These are phyloP conservation scores for Macrophya alboannulata DNA, from an alignment of 2,888 invertebrate species.

Conservation along the genomic window DNA sequence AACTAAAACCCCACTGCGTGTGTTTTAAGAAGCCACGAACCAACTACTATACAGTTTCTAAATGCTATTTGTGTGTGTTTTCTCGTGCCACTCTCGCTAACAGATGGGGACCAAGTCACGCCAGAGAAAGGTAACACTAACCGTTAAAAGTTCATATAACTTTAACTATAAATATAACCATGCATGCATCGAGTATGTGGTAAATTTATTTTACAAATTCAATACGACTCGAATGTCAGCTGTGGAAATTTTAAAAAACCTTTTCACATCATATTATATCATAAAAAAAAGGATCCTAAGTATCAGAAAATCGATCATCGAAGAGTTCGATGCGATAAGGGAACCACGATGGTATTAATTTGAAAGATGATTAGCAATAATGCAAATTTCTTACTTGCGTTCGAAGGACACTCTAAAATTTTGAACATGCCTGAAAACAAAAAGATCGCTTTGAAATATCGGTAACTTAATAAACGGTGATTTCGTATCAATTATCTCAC, in stretches of 20 bases:
- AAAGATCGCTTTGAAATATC: too few species aligned
- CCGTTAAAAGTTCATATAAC: constrained; percentile 34
- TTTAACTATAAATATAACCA: neutral
- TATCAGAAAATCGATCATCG: neutral
- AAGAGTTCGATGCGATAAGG: too few species aligned
- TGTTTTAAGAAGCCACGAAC: constrained; percentile 11
- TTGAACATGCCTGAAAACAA: too few species aligned
- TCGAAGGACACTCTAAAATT: too few species aligned
- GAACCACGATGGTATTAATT: too few species aligned
- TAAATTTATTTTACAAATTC: neutral
- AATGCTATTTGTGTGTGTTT: constrained; percentile 72
- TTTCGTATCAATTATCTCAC: too few species aligned
- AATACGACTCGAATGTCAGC: neutral
- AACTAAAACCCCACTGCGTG: neutral
- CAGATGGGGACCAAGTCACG: constrained; percentile 79
- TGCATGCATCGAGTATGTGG: constrained; percentile 60
- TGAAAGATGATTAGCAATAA: too few species aligned
- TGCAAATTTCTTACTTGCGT: too few species aligned
- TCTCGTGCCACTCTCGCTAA: constrained; percentile 70
- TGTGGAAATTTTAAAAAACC: neutral
- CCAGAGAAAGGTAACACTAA: constrained; percentile 77
- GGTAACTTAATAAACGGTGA: too few species aligned
- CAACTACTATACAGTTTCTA: constrained; percentile 64
- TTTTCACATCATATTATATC: neutral
- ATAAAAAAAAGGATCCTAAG: neutral